These are phyloP conservation scores for Odontamblyopus rebecca DNA, from an alignment of 2,797 vertebrate genomes.

Conservation along the genomic window DNA sequence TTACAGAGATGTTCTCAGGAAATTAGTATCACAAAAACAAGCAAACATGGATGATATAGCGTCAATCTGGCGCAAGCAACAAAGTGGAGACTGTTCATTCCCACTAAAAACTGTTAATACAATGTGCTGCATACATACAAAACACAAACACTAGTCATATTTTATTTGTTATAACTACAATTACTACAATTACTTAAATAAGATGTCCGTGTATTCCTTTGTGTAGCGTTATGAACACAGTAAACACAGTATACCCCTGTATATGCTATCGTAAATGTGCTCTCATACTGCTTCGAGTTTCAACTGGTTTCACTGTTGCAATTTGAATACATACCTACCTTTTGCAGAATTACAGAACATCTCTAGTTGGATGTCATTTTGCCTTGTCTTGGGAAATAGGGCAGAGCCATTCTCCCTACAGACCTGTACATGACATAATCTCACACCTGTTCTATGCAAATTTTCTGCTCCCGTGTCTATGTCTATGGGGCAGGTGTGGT, in stretches of 20 bases:
- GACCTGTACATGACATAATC: not conserved
- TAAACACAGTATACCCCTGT: too few species aligned
- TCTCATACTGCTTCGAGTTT: not conserved
- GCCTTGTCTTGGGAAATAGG: not conserved
- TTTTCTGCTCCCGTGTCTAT: not conserved
- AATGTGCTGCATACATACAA: not conserved
- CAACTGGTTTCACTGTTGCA: not conserved
- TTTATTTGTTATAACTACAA: too few species aligned
- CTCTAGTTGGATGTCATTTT: too few species aligned
- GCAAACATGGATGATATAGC: conserved; percentile 35
- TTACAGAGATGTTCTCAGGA: conserved; percentile 21
- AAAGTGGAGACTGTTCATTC: conserved; percentile 4
- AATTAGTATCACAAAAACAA: conserved; percentile 39
- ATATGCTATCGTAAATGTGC: not conserved
- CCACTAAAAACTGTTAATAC: not conserved
- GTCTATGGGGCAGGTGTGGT: not conserved
- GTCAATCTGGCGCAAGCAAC: conserved; percentile 19
- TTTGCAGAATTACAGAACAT: too few species aligned
- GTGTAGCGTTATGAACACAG: too few species aligned
- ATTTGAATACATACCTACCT: not conserved
- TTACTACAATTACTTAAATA: too few species aligned
- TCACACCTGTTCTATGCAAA: not conserved
- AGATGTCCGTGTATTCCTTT: too few species aligned
- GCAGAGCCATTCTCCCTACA: not conserved
- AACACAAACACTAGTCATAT: too few species aligned